Percentiles rank a stretch among this genome's conserved stretches.
phyloP scores from a whole-genome alignment of 2,797 vertebrate genomes.

The Denticeps clupeoides region DNA sequence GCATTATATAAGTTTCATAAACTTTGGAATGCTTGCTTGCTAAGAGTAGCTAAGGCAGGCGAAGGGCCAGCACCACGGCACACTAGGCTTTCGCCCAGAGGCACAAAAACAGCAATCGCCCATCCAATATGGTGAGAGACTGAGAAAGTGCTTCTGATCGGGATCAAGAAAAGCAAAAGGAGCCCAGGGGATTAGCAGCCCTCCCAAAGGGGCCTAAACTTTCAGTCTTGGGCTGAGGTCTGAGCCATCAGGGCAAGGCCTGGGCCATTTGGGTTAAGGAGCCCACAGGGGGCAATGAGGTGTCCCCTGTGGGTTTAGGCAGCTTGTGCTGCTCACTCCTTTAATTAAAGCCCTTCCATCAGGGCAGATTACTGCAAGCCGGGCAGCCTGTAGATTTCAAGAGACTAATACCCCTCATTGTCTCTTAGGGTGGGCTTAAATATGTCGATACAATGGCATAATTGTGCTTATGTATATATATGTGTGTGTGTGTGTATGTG shows the following conservation, averaged over 20 bases:
- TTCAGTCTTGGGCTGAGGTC: slow-evolving; percentile 40
- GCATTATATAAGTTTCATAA: too few species aligned
- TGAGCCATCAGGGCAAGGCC: slow-evolving; percentile 44
- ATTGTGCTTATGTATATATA: too few species aligned
- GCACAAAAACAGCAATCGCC: slow-evolving; percentile 55
- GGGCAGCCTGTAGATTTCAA: slow-evolving; percentile 44
- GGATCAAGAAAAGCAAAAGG: slow-evolving; percentile 55
- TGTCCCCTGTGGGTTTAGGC: slow-evolving; percentile 48
- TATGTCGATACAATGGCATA: too few species aligned
- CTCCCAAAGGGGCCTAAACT: slow-evolving; percentile 34
- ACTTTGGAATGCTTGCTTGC: too few species aligned
- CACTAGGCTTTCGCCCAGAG: slow-evolving; percentile 26
- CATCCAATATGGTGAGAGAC: slow-evolving; percentile 41
- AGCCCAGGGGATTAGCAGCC: slow-evolving; percentile 49
- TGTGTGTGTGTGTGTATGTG: neutral
- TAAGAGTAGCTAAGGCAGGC: too few species aligned
- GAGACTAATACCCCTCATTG: slow-evolving; percentile 36
- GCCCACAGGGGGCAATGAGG: neutral
- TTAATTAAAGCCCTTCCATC: slow-evolving; percentile 62
- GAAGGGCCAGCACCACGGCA: neutral
- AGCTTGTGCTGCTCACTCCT: slow-evolving; percentile 51
- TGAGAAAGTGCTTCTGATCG: slow-evolving; percentile 50
- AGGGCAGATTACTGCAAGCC: slow-evolving; percentile 56
- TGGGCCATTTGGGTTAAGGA: slow-evolving; percentile 30
- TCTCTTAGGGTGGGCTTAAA: slow-evolving; percentile 20